Evolutionary conservation across 1,140 invertebrate species (phyloP), one percentile per base, ranked within the genome.

Genomic region (Ceratitis capitata): DNA sequence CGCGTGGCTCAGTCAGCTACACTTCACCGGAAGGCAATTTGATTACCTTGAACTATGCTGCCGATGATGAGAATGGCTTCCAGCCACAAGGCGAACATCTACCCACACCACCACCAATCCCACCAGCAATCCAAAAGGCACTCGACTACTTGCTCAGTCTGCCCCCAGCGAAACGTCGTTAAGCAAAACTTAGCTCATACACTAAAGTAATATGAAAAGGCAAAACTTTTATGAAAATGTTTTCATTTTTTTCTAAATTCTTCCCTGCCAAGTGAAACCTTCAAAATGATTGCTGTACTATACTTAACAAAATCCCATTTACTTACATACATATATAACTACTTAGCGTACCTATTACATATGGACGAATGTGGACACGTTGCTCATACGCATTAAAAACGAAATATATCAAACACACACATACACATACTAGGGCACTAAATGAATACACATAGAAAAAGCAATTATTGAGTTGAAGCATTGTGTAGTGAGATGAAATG

Each of bases 1-100:
- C 95, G 6, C 93, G 94, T 89, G 96, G 96, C 53, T 94, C 94
- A n/a, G 96, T 94, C 86, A 95, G 95, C 74, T 97, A 97, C 90
- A 97, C 96, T 0, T 96, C 96, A 16, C 95, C 96, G 1, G 96
- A 97, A 88, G 96, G 96, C 83, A 95, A 95, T 58, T 94, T 95
- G 29, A 96, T 97, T 86, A 92, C 94, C 1, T 92, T 98, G 1
- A 95, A 94, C 85, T 98, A 97, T 90, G 93, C 94, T 3, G 96
- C 97, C 2, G 96, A 97, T 90, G 95, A 96, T 88, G 95, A 95
- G 88, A 94, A 94, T 85, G 96, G 95, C 35, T 96, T 96, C 88
- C 94, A 94, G 90, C 94, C 95, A 12, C 87, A 92, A 89, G 96
- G 95, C 3, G 94, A 94, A 6, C 96, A 96, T 92, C 88, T 96